Evolutionary conservation across 2,797 vertebrate genomes (phyloP).

Genomic region (Carduelis carduelis): DNA sequence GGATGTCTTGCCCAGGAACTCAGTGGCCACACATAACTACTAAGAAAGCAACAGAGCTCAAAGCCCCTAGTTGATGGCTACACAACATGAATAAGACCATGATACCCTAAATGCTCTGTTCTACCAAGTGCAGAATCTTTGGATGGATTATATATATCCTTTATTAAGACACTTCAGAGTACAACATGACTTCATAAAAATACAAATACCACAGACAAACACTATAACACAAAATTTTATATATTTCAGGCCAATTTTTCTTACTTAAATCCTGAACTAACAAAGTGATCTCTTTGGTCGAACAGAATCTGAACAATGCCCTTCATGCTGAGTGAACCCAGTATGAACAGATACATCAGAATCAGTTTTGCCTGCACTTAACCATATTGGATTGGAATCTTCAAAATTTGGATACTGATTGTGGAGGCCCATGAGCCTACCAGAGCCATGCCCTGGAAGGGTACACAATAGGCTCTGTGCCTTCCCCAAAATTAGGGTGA

Average conservation of each 20-base stretch:
- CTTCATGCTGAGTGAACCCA: background rate
- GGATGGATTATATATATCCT: background rate
- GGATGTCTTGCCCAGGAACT: background rate
- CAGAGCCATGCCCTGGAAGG: too few relatives aligned
- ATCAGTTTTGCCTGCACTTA: background rate
- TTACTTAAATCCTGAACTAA: background rate
- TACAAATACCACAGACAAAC: background rate
- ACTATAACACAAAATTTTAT: background rate
- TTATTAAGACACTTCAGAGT: background rate
- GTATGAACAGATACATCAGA: background rate
- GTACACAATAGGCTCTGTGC: too few relatives aligned
- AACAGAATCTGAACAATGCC: background rate
- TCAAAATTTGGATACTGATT: background rate
- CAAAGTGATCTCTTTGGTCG: background rate
- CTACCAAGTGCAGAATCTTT: background rate
- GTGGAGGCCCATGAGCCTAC: too few relatives aligned
- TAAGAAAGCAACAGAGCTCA: background rate
- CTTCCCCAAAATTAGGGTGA: too few relatives aligned
- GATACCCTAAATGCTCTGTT: background rate
- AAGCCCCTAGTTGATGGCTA: background rate
- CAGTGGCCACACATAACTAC: background rate
- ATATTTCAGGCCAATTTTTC: background rate
- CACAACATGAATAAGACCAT: background rate
- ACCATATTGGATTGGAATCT: too few relatives aligned
- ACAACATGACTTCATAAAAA: background rate